Conservation (phyloP, 2,888 invertebrate genomes). For the Melipona beecheii region DNA sequence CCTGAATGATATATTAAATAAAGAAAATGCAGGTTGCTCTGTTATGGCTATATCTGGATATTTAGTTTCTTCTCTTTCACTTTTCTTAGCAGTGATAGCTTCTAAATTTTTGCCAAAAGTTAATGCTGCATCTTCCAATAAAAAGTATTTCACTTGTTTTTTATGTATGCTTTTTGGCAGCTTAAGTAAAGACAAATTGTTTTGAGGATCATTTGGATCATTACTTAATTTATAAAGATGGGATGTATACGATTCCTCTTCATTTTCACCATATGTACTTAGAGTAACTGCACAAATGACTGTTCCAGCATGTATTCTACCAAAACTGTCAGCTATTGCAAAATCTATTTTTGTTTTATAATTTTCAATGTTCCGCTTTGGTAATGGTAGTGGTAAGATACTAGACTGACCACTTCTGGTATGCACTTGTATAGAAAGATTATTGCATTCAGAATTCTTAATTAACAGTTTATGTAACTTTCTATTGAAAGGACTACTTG, state of each 20-base stretch:
- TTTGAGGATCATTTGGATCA: slow-evolving; percentile 79
- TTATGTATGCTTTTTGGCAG: slow-evolving; percentile 52
- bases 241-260: slow-evolving; percentile 48
- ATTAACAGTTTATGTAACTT: slow-evolving; percentile 79
- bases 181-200: slow-evolving; percentile 63
- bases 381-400: slow-evolving; percentile 78
- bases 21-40: slow-evolving; percentile 77
- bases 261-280: slow-evolving; percentile 53
- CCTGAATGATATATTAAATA: slow-evolving; percentile 74
- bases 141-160: slow-evolving; percentile 73
- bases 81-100: slow-evolving; percentile 23
- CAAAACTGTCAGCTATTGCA: slow-evolving; percentile 72
- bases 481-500: slow-evolving; percentile 77
- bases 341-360: slow-evolving; percentile 78
- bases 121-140: slow-evolving; percentile 74
- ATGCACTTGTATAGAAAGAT: slow-evolving; percentile 75
- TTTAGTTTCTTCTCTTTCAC: slow-evolving; percentile 63
- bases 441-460: slow-evolving; percentile 71
- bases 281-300: slow-evolving; percentile 77
- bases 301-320: slow-evolving; percentile 74
- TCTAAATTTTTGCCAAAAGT: slow-evolving; percentile 47
- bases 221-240: slow-evolving; percentile 70
- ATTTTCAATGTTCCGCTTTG: slow-evolving; percentile 73
- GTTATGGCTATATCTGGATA: slow-evolving; percentile 76
- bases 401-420: slow-evolving; percentile 69